Percentiles rank a stretch among this genome's conserved stretches.
phyloP scores from a whole-genome alignment of 2,888 invertebrate genomes.

The Rhagophthalmus giganteus region DNA sequence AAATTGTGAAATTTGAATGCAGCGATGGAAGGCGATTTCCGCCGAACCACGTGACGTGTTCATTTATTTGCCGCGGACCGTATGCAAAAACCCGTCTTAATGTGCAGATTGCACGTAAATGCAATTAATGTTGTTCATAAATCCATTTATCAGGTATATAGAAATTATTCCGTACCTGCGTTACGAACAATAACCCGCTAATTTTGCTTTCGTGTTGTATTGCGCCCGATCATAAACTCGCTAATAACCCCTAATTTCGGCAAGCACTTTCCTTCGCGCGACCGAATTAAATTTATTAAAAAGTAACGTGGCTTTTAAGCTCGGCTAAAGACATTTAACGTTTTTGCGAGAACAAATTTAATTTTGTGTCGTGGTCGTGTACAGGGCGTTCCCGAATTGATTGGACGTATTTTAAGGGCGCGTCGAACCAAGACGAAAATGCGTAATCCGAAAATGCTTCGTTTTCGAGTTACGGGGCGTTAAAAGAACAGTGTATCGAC shows the following conservation, averaged over 20 bases:
- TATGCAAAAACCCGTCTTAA: conserved; percentile 37
- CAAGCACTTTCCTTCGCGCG: conserved; percentile 12
- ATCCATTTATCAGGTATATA: conserved; percentile 34
- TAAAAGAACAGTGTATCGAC: no score
- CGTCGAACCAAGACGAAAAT: no score
- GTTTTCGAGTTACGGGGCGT: no score
- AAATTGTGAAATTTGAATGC: conserved; percentile 55
- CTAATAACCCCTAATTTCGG: conserved; percentile 25
- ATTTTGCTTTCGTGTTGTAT: conserved; percentile 32
- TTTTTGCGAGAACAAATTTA: background rate
- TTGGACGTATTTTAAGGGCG: no score
- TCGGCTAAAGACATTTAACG: background rate
- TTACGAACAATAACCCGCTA: conserved; percentile 34
- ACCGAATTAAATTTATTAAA: conserved; percentile 15
- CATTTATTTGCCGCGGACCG: conserved; percentile 36
- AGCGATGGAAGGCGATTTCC: conserved; percentile 51
- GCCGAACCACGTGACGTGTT: conserved; percentile 45
- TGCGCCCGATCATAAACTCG: conserved; percentile 22
- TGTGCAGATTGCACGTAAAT: conserved; percentile 35
- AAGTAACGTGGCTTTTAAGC: background rate
- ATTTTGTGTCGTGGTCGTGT: background rate
- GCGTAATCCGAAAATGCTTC: no score
- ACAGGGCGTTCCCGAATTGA: no score
- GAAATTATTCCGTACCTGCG: conserved; percentile 34
- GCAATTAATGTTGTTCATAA: conserved; percentile 36